A percentile compares a stretch with the other conserved stretches of the same genome.
These are phyloP conservation scores for Sinocyclocheilus maitianheensis DNA, from an alignment of 2,113 vertebrate genomes.

Conservation along the genomic window DNA sequence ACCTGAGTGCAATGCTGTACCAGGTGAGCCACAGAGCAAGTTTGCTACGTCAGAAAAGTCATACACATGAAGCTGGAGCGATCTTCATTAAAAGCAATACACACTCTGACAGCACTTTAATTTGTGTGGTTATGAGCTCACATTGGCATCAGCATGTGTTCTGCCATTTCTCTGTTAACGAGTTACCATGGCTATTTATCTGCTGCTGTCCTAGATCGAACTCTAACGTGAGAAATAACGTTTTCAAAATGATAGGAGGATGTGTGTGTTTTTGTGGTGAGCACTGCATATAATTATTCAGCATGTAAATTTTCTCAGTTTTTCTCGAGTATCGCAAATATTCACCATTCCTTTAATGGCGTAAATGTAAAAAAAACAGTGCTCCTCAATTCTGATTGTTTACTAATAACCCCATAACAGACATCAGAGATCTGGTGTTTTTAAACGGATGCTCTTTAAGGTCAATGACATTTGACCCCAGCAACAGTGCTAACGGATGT, in stretches of 20 bases:
- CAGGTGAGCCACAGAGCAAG: too few relatives aligned
- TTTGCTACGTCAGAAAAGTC: too few relatives aligned
- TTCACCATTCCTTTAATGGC: background rate
- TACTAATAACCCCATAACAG: background rate
- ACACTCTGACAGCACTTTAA: background rate
- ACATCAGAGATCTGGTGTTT: background rate
- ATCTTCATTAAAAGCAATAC: background rate
- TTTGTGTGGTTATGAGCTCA: background rate
- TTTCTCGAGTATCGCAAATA: background rate
- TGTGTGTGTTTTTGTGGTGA: background rate
- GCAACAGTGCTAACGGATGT: slow-evolving; percentile 5
- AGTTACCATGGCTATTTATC: slow-evolving; percentile 17
- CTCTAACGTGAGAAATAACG: background rate
- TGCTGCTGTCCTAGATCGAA: slow-evolving; percentile 26
- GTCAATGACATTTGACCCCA: slow-evolving; percentile 6
- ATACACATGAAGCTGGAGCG: too few relatives aligned
- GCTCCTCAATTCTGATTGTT: background rate
- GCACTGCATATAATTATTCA: background rate
- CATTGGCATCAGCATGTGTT: background rate
- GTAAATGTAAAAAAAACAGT: background rate
- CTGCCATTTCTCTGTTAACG: slow-evolving; percentile 16
- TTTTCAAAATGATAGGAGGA: background rate
- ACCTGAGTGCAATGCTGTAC: too few relatives aligned
- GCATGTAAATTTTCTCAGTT: background rate
- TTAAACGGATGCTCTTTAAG: background rate